A percentile compares a stretch with the other conserved stretches of the same genome.
Conservation (phyloP, 2,113 vertebrate species). For the Pteronura brasiliensis region DNA sequence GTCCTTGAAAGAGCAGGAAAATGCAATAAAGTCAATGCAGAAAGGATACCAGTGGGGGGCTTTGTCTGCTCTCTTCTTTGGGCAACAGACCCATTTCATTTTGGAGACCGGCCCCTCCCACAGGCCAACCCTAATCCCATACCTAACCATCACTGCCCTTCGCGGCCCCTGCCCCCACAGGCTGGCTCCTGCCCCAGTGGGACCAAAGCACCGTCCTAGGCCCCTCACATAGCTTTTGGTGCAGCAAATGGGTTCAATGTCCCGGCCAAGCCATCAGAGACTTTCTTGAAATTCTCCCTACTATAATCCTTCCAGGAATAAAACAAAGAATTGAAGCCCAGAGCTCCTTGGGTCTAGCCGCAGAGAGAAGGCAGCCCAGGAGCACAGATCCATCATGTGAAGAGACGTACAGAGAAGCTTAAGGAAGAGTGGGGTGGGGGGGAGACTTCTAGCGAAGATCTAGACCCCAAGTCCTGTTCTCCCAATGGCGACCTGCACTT, state of each 20-base stretch:
- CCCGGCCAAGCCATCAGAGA: background rate
- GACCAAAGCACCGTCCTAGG: background rate
- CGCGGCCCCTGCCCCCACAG: background rate
- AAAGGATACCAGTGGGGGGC: background rate
- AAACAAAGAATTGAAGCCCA: background rate
- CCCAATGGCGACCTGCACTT: background rate
- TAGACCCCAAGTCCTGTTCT: background rate
- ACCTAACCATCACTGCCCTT: background rate
- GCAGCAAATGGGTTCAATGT: background rate
- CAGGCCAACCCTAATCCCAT: background rate
- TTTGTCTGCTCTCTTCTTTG: background rate
- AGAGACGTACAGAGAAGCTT: background rate
- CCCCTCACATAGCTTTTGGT: background rate
- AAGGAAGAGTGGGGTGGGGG: accelerated
- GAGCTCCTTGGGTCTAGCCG: background rate
- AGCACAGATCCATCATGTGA: background rate
- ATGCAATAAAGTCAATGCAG: background rate
- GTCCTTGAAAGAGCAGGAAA: background rate
- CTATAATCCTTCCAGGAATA: background rate
- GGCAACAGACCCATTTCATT: background rate
- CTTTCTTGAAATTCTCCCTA: background rate
- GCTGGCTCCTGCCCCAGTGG: background rate
- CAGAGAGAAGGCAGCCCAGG: background rate
- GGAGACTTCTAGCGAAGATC: background rate
- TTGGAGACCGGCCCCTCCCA: background rate